Evolutionary conservation across 2,888 invertebrate species (phyloP), one percentile per base, ranked within the genome.

Genomic region (Oscheius sp.): DNA sequence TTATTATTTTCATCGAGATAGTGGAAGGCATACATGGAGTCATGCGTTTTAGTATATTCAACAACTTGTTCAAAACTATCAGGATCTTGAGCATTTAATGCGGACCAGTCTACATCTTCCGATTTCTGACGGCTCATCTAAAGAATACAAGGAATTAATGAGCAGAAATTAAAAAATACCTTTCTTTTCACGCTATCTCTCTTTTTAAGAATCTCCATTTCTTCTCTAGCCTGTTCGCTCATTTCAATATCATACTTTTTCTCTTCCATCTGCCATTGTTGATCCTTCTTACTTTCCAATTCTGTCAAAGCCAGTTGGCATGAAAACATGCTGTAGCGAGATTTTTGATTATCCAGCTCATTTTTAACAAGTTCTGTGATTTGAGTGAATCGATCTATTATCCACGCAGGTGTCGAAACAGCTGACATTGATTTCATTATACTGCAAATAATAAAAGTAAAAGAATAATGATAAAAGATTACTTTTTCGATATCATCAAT

Each of bases 1-100:
- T 79, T 76, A 58, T 85, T 82, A 69, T 94, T 92, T 84, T 93
- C 93, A 89, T 95, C 95, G 89, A 94, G 92, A 89, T 95, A 96
- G 90, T 95, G 95, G 90, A 94, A 95, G 0, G 95, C 93, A 91
- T 95, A 93, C 9, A 94, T 91, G 0, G 95, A 93, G 84, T 96
- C 95, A 87, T 95, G 94, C 84, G 94, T 93, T 56, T 93, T 91
- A 69, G 95, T 94, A 83, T 93, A 94, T 78, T 91, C 90, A 3
- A 92, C 88, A 72, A 92, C 91, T 83, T 91, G 90, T 63, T 92
- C 91, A 79, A 92, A 91, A 0, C 91, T 91, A 83, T 92, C 91
- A 64, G 91, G 90, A 63, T 85, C 61, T 12, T 61, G 61, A 2
- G 43, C 43, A 7, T 25, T 61, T 13, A 61, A 7, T 18, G 43